Evolutionary conservation across 1,140 invertebrate genomes (phyloP), one percentile per base, ranked within the genome.

Genomic region (Harpegnathos saltator): DNA sequence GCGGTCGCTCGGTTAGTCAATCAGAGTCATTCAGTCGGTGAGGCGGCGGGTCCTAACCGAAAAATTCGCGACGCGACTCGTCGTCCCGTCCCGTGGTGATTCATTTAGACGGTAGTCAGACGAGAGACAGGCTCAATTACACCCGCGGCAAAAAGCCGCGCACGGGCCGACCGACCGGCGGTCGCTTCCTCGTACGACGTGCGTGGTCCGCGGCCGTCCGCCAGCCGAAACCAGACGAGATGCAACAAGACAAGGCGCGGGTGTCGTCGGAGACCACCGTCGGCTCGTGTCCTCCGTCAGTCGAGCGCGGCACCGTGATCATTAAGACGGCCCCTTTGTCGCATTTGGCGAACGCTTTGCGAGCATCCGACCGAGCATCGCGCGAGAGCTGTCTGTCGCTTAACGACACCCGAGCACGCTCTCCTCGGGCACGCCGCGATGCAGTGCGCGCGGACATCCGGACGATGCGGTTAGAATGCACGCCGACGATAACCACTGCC

Each of bases 91-190:
- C 86, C 89, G 86, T 87, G 19, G 89, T 92, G 93, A 93, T 90
- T 93, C 90, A 93, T 91, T 90, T 92, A 77, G 89, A 85, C 88
- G 85, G 89, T 84, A 84, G 88, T 82, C 86, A 85, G 90, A 85
- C 90, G 86, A 90, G 92, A 89, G 92, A 89, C 91, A 93, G 66
- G 93, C 91, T 92, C 91, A 93, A 94, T 93, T 94, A 92, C 91
- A 89, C 82, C n/a, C 50, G 90, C 22, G 69, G 85, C 85, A 93
- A 93, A 93, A 93, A 91, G 75, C n/a, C n/a, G n/a, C 61, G 29
- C 66, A 75, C 66, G 38, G 22, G 54, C 61, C 63, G 72, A 59
- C 52, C 69, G 84, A 59, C 74, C 82, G 33, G 62, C 72, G 38
- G 38, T 44, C 9, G 85, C 87, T 94, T 94, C 93, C 80, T 88